A percentile compares a stretch with the other conserved stretches of the same genome.
phyloP scores from a whole-genome alignment of 2,797 vertebrate genomes.

The Psittacula echo region DNA sequence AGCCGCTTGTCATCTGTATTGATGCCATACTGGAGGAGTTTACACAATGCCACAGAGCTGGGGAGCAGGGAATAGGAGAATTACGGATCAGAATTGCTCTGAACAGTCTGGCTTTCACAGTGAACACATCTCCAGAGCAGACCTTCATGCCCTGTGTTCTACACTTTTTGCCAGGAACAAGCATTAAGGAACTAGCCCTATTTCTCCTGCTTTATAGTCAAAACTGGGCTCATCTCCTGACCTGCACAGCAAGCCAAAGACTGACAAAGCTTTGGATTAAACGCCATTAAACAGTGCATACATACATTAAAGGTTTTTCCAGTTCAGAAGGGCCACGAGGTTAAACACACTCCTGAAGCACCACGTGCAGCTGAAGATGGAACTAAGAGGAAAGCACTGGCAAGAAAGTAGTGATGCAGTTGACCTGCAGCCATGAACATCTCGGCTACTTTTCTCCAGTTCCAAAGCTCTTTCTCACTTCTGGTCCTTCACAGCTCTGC shows the following conservation, averaged over 20 bases:
- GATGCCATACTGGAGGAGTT: constrained; percentile 96
- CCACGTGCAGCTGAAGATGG: accelerated
- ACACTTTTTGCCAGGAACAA: not conserved
- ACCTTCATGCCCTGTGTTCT: not conserved
- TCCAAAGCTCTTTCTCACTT: not conserved
- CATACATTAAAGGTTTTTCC: not conserved
- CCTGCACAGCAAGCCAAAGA: not conserved
- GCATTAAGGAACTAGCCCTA: not conserved
- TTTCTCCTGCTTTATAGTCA: not conserved
- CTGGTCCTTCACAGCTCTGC: not conserved
- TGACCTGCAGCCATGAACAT: not conserved
- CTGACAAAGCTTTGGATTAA: not conserved
- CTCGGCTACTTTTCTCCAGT: not conserved
- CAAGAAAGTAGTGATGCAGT: not conserved
- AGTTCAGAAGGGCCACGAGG: not conserved
- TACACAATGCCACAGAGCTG: constrained; percentile 95
- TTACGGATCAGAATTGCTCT: not conserved
- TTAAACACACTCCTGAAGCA: not conserved
- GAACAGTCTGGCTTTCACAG: not conserved
- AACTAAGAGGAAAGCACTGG: not conserved
- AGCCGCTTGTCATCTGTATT: constrained; percentile 95
- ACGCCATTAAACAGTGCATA: not conserved
- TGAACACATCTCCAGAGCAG: not conserved
- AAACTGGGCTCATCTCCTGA: not conserved
- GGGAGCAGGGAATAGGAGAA: not conserved